Evolutionary conservation across 2,888 invertebrate genomes (phyloP).

Genomic region (Limnephilus marmoratus): DNA sequence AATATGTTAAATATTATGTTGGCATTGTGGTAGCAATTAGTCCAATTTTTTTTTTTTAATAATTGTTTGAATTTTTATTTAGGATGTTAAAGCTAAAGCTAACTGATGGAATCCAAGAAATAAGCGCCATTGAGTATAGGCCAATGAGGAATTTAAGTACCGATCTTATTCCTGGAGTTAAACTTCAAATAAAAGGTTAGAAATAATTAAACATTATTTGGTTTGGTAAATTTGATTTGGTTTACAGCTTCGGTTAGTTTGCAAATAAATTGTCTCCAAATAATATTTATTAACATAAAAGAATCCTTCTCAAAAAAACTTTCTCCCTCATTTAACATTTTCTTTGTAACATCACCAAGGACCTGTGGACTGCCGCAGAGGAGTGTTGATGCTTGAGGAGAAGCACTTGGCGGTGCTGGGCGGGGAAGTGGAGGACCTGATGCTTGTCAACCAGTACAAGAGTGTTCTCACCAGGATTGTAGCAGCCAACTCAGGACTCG

Average conservation of each 20-base stretch:
- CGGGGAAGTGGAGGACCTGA: slow-evolving; percentile 84
- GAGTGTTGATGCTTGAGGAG: slow-evolving; percentile 82
- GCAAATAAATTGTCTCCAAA: neutral
- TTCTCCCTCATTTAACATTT: neutral
- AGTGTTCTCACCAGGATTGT: slow-evolving; percentile 79
- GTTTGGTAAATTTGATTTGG: neutral
- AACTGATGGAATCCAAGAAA: slow-evolving; percentile 85
- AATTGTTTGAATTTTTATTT: slow-evolving; percentile 55
- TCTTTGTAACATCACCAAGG: slow-evolving; percentile 72
- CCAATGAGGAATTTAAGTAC: slow-evolving; percentile 78
- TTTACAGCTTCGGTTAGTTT: neutral
- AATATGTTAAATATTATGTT: neutral
- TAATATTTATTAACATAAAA: neutral
- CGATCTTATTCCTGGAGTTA: slow-evolving; percentile 79
- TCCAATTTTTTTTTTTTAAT: neutral
- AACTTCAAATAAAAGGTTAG: slow-evolving; percentile 79
- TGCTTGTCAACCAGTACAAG: slow-evolving; percentile 78
- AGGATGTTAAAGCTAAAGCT: slow-evolving; percentile 84
- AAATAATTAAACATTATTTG: neutral
- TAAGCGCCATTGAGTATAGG: slow-evolving; percentile 85
- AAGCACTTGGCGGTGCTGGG: slow-evolving; percentile 80
- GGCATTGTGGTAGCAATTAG: neutral
- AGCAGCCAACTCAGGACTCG: slow-evolving; percentile 69
- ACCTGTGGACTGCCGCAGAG: slow-evolving; percentile 83
- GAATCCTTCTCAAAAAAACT: neutral